phyloP scores from a whole-genome alignment of 2,797 vertebrate species.

The Paguma larvata region DNA sequence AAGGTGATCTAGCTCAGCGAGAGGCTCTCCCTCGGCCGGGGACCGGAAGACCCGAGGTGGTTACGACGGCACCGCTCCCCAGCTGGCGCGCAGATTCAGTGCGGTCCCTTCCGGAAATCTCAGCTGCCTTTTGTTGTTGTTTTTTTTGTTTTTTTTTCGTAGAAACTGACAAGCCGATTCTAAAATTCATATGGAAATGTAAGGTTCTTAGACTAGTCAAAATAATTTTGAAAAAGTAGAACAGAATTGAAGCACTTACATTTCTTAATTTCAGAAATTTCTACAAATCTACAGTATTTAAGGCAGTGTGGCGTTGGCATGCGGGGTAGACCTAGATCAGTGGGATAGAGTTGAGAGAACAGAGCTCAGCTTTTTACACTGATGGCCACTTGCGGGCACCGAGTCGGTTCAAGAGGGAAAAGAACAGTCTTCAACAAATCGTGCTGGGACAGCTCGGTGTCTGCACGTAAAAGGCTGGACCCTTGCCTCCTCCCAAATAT shows the following conservation, averaged over 20 bases:
- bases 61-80: not conserved
- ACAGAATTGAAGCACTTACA: not conserved
- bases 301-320: not conserved
- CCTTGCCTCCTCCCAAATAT: not conserved
- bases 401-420: not conserved
- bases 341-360: not conserved
- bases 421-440: not conserved
- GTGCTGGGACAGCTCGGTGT: too few species aligned
- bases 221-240: not conserved
- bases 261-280: not conserved
- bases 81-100: not conserved
- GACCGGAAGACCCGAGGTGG: not conserved
- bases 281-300: not conserved
- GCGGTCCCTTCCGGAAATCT: not conserved
- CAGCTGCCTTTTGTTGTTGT: not conserved
- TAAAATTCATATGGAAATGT: not conserved
- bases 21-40: not conserved
- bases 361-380: not conserved
- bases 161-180: not conserved
- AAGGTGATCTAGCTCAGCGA: not conserved
- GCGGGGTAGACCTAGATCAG: not conserved
- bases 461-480: not conserved
- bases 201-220: not conserved
- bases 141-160: not conserved
- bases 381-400: not conserved